phyloP scores from a whole-genome alignment of 2,797 vertebrate species.

The Brachyalestes nurse region DNA sequence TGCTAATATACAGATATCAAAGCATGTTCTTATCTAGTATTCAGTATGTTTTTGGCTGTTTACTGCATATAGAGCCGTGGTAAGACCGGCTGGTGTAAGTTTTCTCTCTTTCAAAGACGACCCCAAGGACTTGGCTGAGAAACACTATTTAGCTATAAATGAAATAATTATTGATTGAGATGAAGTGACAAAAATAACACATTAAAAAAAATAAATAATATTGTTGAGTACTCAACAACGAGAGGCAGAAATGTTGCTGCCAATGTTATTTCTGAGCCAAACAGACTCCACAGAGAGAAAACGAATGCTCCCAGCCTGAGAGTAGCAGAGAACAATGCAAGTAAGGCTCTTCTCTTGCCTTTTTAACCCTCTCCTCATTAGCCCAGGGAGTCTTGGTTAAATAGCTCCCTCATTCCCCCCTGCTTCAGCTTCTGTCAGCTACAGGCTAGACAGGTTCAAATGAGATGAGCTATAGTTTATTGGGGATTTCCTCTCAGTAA shows the following conservation, averaged over 20 bases:
- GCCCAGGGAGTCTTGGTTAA: conserved; percentile 26
- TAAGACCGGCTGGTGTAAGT: too few relatives aligned
- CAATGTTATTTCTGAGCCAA: conserved; percentile 22
- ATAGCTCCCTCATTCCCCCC: conserved; percentile 18
- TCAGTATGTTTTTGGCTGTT: too few relatives aligned
- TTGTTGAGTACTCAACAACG: too few relatives aligned
- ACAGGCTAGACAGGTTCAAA: conserved; percentile 33
- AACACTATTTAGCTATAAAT: too few relatives aligned
- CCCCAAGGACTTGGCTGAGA: too few relatives aligned
- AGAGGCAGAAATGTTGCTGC: neutral
- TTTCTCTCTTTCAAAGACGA: too few relatives aligned
- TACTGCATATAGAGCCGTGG: too few relatives aligned
- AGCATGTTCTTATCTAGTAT: too few relatives aligned
- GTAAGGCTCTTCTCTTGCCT: conserved; percentile 33
- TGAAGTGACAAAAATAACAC: too few relatives aligned
- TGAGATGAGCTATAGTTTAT: conserved; percentile 16
- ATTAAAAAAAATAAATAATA: too few relatives aligned
- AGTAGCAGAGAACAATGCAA: conserved; percentile 19
- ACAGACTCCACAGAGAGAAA: conserved; percentile 2
- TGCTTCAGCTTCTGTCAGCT: conserved; percentile 7
- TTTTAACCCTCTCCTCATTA: conserved; percentile 30
- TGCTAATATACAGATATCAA: too few relatives aligned
- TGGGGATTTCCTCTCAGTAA: conserved; percentile 20
- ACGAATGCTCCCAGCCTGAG: conserved; percentile 23
- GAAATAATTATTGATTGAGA: too few relatives aligned